phyloP scores from a whole-genome alignment of 92 coral and sea anemone species.

The Epizoanthus rinbou region DNA sequence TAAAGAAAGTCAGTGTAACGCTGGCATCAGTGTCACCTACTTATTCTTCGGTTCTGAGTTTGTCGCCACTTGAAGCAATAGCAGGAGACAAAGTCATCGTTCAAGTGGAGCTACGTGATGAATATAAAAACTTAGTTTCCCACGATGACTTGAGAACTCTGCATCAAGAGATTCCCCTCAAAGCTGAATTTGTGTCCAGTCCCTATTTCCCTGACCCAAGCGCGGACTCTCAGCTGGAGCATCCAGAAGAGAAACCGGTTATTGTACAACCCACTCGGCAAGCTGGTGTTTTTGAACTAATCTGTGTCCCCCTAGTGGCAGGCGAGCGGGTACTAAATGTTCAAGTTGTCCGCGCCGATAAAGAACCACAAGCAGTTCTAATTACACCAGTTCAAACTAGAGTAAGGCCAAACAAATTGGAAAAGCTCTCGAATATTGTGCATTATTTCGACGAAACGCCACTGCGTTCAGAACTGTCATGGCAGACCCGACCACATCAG shows the following conservation, averaged over 20 bases:
- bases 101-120: not conserved
- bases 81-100: not conserved
- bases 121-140: not conserved
- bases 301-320: not conserved
- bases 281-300: not conserved
- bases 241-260: not conserved
- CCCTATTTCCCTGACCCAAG: not conserved
- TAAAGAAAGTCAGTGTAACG: not conserved
- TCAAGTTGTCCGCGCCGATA: not conserved
- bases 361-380: not conserved
- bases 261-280: not conserved
- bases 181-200: not conserved
- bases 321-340: not conserved
- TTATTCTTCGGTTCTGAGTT: not conserved
- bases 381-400: not conserved
- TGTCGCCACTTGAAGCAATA: not conserved
- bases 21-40: not conserved
- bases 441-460: not conserved
- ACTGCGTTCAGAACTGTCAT: not conserved
- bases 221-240: not conserved
- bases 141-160: not conserved
- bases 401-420: not conserved
- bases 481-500: not conserved
- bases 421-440: not conserved
- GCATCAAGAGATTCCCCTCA: not conserved